Conservation (phyloP, 1,140 invertebrate genomes). For the Drosophila kikkawai region DNA sequence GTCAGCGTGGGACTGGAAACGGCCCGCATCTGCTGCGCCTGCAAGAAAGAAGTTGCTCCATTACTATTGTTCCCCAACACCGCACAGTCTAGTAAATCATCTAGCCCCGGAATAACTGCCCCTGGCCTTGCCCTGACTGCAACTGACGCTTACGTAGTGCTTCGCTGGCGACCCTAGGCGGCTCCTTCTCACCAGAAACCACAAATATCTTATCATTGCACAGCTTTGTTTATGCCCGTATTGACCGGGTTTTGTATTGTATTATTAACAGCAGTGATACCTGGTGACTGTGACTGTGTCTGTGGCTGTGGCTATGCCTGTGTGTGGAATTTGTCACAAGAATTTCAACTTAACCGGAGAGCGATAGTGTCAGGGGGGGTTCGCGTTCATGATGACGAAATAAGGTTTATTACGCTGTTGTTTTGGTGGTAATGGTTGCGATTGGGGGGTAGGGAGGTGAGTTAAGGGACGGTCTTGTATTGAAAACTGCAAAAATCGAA, state of each 20-base stretch:
- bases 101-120: neutral
- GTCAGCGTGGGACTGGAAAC: slow-evolving; percentile 81
- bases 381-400: slow-evolving; percentile 10
- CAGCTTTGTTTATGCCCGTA: slow-evolving; percentile 13
- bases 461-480: no score
- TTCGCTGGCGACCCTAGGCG: slow-evolving; percentile 13
- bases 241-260: slow-evolving; percentile 13
- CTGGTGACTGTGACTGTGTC: slow-evolving; percentile 1
- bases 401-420: neutral
- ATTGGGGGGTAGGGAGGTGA: no score
- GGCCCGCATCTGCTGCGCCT: slow-evolving; percentile 79
- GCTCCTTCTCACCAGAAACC: slow-evolving; percentile 48
- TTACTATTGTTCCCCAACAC: slow-evolving; percentile 6
- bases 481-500: slow-evolving; percentile 2
- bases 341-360: slow-evolving; percentile 27
- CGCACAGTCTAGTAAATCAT: neutral
- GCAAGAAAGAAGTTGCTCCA: slow-evolving; percentile 11
- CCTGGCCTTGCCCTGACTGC: slow-evolving; percentile 5
- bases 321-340: slow-evolving; percentile 27
- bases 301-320: slow-evolving; percentile 9
- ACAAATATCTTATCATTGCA: slow-evolving; percentile 53
- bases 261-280: slow-evolving; percentile 24
- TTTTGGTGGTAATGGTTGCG: neutral
- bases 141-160: slow-evolving; percentile 38
- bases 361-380: neutral